Evolutionary conservation across 1,140 invertebrate genomes (phyloP).

Genomic region (Bicyclus anynana): DNA sequence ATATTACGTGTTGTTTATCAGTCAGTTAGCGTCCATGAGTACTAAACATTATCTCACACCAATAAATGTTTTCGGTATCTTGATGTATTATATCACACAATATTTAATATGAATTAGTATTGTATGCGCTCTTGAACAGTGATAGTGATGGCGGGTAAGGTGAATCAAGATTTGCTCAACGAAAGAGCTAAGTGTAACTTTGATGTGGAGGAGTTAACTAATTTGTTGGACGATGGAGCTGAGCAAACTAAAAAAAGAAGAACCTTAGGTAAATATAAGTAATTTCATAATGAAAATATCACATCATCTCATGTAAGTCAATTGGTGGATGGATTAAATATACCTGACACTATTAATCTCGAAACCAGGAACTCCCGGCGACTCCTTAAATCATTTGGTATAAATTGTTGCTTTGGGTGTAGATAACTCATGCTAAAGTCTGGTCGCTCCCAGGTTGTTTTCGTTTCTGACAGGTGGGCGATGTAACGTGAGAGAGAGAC

Average conservation of each 20-base stretch:
- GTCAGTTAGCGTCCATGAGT: neutral
- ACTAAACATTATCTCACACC: neutral
- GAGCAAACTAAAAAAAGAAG: slow-evolving; percentile 34
- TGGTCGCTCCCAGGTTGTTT: too few species aligned
- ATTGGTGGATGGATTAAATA: too few species aligned
- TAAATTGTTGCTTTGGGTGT: too few species aligned
- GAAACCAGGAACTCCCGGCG: too few species aligned
- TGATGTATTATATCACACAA: neutral
- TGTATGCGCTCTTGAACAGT: slow-evolving; percentile 11
- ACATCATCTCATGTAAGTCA: too few species aligned
- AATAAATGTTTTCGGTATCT: neutral
- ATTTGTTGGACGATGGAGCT: slow-evolving; percentile 85
- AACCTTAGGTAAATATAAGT: slow-evolving; percentile 28
- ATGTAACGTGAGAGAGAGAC: too few species aligned
- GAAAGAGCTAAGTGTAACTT: slow-evolving; percentile 88
- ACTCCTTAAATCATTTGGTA: too few species aligned
- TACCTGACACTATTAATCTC: too few species aligned
- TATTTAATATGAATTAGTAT: neutral
- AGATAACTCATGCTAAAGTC: too few species aligned
- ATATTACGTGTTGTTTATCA: slow-evolving; percentile 1
- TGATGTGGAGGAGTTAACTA: slow-evolving; percentile 84
- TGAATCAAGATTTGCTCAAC: slow-evolving; percentile 84
- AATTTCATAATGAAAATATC: too few species aligned
- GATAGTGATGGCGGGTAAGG: slow-evolving; percentile 27
- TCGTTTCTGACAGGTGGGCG: too few species aligned